These are phyloP conservation scores for Goniozus legneri DNA, from an alignment of 1,140 invertebrate species.

Conservation along the genomic window DNA sequence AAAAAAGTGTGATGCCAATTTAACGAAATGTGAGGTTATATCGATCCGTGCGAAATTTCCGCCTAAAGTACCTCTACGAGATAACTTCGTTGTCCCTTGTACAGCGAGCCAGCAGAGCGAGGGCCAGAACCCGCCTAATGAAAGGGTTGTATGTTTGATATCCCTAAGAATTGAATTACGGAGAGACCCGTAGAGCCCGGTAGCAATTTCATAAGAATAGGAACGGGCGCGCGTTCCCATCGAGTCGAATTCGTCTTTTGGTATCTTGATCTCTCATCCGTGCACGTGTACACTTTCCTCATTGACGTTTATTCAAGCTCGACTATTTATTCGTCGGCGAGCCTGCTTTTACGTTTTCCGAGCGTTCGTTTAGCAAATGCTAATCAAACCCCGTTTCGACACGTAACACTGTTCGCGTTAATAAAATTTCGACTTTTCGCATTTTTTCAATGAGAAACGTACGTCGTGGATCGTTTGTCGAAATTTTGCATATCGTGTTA, in stretches of 20 bases:
- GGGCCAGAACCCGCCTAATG: slow-evolving; percentile 36
- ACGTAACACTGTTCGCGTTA: no score
- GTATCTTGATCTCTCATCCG: slow-evolving; percentile 23
- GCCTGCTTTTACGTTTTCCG: no score
- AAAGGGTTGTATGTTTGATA: slow-evolving; percentile 49
- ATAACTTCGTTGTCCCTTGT: slow-evolving; percentile 37
- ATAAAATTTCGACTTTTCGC: no score
- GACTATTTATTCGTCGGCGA: no score
- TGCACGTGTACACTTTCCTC: slow-evolving; percentile 3
- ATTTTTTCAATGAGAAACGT: no score
- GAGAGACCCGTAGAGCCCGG: slow-evolving; percentile 20
- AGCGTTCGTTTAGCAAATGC: no score
- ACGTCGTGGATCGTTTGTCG: no score
- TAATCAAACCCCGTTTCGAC: no score
- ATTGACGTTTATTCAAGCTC: slow-evolving; percentile 12
- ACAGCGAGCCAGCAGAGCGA: background rate
- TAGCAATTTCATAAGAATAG: slow-evolving; percentile 31
- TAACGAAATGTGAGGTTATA: no score
- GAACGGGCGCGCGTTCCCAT: no score
- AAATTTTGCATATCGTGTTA: no score
- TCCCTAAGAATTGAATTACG: slow-evolving; percentile 48
- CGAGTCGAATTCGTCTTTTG: slow-evolving; percentile 21
- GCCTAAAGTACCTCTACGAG: slow-evolving; percentile 39
- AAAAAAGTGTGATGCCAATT: no score
- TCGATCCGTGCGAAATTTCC: slow-evolving; percentile 36